Percentiles rank a stretch among this genome's conserved stretches.
Conservation (phyloP, 2,888 invertebrate species). For the Acanthococcus lagerstroemiae region DNA sequence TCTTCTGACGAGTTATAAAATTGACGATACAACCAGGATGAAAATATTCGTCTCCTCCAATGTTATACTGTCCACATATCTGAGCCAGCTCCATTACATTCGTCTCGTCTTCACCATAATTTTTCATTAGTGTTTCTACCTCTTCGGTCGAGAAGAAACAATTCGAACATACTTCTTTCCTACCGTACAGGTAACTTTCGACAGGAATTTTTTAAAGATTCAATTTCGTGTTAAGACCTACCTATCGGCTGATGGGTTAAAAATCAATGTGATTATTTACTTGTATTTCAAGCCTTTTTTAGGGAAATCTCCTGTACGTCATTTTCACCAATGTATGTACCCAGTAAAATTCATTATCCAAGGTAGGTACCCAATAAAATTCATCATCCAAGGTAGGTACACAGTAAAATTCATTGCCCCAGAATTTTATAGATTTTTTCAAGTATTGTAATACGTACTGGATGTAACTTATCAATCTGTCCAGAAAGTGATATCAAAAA, state of each 20-base stretch:
- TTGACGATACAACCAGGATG: slow-evolving; percentile 14
- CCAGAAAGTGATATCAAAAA: no score
- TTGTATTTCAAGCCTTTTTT: no score
- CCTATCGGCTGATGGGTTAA: background rate
- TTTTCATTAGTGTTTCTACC: slow-evolving; percentile 7
- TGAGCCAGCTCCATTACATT: background rate
- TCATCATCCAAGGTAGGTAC: no score
- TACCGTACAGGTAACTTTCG: slow-evolving; percentile 5
- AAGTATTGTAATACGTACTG: no score
- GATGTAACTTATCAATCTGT: no score
- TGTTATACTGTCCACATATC: slow-evolving; percentile 13
- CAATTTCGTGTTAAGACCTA: background rate
- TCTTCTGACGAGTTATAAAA: slow-evolving; percentile 1
- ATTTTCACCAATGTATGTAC: no score
- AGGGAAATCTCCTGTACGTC: no score
- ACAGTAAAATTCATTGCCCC: no score
- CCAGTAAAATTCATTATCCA: no score
- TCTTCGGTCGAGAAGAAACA: slow-evolving; percentile 8
- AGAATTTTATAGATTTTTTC: no score
- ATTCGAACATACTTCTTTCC: slow-evolving; percentile 7
- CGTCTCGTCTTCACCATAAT: slow-evolving; percentile 9
- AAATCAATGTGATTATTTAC: no score
- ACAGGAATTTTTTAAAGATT: background rate
- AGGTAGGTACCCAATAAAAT: no score
- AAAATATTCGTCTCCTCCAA: slow-evolving; percentile 4